Conservation (phyloP, 2,888 invertebrate genomes). For the Pseudococcus jackbeardsleyi region DNA sequence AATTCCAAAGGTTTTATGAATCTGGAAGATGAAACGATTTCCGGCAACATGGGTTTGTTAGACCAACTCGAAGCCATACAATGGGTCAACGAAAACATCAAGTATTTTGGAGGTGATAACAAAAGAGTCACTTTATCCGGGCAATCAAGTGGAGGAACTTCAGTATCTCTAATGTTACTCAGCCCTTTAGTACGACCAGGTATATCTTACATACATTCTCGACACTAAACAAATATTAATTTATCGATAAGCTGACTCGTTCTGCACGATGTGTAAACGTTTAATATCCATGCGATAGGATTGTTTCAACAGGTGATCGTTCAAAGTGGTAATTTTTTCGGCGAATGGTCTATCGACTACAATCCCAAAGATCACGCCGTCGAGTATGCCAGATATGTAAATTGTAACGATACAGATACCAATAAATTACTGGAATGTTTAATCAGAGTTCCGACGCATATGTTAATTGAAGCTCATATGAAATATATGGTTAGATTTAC, state of each 20-base stretch:
- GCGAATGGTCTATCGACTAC: slow-evolving; percentile 72
- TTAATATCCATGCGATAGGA: slow-evolving; percentile 68
- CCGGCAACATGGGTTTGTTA: slow-evolving; percentile 74
- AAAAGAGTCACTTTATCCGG: slow-evolving; percentile 72
- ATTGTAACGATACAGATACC: slow-evolving; percentile 69
- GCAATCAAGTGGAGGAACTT: slow-evolving; percentile 73
- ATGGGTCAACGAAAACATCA: slow-evolving; percentile 73
- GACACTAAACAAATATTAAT: neutral
- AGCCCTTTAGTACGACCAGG: slow-evolving; percentile 70
- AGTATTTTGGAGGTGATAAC: slow-evolving; percentile 73
- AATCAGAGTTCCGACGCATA: slow-evolving; percentile 69
- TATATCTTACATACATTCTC: slow-evolving; percentile 35
- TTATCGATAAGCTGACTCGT: neutral
- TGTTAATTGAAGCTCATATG: slow-evolving; percentile 70
- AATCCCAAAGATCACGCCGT: slow-evolving; percentile 70
- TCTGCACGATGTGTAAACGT: neutral
- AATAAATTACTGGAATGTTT: slow-evolving; percentile 70
- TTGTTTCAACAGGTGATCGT: slow-evolving; percentile 73
- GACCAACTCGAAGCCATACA: slow-evolving; percentile 72
- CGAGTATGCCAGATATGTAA: slow-evolving; percentile 70
- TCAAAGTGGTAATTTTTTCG: slow-evolving; percentile 73
- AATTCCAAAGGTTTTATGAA: slow-evolving; percentile 71
- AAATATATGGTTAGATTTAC: slow-evolving; percentile 67
- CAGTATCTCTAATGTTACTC: slow-evolving; percentile 71
- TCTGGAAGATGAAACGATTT: slow-evolving; percentile 71